Evolutionary conservation across 2,113 vertebrate species (phyloP).

Genomic region (Phylloscopus trochiloides): DNA sequence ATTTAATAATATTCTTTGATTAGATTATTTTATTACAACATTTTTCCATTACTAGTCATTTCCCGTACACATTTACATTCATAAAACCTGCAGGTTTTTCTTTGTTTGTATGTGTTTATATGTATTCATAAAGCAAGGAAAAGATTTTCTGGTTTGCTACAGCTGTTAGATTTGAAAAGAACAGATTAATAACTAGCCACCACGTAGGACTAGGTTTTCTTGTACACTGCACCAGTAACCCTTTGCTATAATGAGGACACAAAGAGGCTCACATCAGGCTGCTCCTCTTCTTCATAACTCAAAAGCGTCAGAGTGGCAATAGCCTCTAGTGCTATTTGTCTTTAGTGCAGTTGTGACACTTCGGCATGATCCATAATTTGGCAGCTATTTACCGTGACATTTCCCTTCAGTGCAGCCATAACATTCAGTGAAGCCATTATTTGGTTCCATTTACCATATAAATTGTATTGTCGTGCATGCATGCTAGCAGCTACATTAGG

Average conservation of each 20-base stretch:
- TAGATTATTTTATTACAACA: constrained; percentile 68
- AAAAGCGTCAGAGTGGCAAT: constrained; percentile 76
- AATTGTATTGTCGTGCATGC: constrained; percentile 86
- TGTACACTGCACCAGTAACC: constrained; percentile 65
- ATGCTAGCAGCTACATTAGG: constrained; percentile 82
- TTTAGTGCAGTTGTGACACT: constrained; percentile 84
- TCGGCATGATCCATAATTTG: constrained; percentile 85
- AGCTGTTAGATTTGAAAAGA: constrained; percentile 59
- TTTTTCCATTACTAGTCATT: constrained; percentile 71
- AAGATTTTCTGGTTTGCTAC: constrained; percentile 44
- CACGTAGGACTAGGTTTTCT: constrained; percentile 44
- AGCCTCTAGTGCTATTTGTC: constrained; percentile 82
- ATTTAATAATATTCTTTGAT: constrained; percentile 72
- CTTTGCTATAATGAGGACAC: constrained; percentile 78
- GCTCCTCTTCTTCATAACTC: constrained; percentile 81
- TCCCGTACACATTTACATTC: constrained; percentile 62
- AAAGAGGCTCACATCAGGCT: constrained; percentile 75
- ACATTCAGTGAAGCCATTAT: constrained; percentile 85
- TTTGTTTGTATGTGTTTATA: constrained; percentile 32
- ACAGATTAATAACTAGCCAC: constrained; percentile 71
- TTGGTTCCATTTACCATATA: constrained; percentile 88
- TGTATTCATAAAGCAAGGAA: constrained; percentile 18
- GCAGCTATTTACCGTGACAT: constrained; percentile 87
- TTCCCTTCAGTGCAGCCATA: constrained; percentile 84
- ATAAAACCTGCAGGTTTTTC: constrained; percentile 59